phyloP scores from a whole-genome alignment of 2,888 invertebrate species.

The Strigamia crassipes region DNA sequence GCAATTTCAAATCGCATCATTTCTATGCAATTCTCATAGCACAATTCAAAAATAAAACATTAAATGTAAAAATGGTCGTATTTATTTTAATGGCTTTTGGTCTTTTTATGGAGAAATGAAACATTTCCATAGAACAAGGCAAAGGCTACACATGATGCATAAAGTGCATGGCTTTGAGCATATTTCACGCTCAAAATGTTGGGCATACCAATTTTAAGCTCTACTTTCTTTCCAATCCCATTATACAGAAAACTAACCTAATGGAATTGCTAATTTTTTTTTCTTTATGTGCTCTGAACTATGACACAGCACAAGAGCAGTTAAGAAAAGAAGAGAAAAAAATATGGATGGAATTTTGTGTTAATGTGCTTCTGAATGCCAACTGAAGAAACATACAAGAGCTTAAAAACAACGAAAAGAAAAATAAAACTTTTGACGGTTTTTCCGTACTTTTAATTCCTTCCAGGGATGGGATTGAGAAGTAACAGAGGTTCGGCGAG shows the following conservation, averaged over 20 bases:
- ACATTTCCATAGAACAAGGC: not conserved
- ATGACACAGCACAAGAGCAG: not conserved
- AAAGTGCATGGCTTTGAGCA: conserved; percentile 10
- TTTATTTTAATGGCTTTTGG: not conserved
- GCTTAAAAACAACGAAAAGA: not conserved
- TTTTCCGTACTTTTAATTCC: not conserved
- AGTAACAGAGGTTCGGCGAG: too few relatives aligned
- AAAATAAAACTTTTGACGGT: not conserved
- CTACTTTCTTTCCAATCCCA: conserved; percentile 6
- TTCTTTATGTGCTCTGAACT: conserved; percentile 10
- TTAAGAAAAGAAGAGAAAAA: not conserved
- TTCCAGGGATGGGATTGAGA: too few relatives aligned
- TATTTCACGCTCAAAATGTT: conserved; percentile 2
- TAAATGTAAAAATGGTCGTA: not conserved
- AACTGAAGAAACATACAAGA: not conserved
- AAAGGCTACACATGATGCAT: not conserved
- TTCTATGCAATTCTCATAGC: conserved; percentile 10
- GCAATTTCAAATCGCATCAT: not conserved
- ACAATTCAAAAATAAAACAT: conserved; percentile 2
- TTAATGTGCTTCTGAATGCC: conserved; percentile 2
- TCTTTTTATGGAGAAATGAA: not conserved
- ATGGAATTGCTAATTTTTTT: conserved; percentile 10
- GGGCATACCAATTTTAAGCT: not conserved
- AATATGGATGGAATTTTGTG: not conserved
- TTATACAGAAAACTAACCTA: conserved; percentile 10